Percentiles rank a stretch among this genome's conserved stretches.
phyloP scores from a whole-genome alignment of 2,797 vertebrate genomes.

The Scyliorhinus canicula region DNA sequence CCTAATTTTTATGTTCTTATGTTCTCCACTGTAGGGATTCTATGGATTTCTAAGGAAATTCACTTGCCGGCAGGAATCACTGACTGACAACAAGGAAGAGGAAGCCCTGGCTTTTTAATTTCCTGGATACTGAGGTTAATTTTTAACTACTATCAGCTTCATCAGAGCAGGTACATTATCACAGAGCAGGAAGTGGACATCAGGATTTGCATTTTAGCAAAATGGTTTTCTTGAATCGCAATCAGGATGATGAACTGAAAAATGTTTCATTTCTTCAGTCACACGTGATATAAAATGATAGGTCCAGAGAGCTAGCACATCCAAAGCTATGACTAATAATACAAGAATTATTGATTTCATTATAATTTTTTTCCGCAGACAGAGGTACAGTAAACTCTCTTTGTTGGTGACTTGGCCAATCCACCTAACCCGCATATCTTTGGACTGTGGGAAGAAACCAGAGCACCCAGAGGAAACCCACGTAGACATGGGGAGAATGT shows the following conservation, averaged over 20 bases:
- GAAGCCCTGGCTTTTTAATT: neutral
- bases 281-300: neutral
- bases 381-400: no score
- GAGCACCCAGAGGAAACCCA: no score
- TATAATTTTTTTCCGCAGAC: no score
- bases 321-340: no score
- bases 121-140: neutral
- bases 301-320: neutral
- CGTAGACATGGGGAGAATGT: no score
- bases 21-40: no score
- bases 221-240: neutral
- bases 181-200: neutral
- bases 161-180: neutral
- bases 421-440: no score
- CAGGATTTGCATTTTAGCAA: neutral
- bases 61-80: neutral
- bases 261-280: neutral
- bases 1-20: no score
- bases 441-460: no score
- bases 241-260: neutral
- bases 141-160: neutral
- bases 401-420: no score
- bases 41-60: no score
- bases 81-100: neutral
- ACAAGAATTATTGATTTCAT: no score